Conservation (phyloP, 2,888 invertebrate genomes). For the Latrodectus elegans region DNA sequence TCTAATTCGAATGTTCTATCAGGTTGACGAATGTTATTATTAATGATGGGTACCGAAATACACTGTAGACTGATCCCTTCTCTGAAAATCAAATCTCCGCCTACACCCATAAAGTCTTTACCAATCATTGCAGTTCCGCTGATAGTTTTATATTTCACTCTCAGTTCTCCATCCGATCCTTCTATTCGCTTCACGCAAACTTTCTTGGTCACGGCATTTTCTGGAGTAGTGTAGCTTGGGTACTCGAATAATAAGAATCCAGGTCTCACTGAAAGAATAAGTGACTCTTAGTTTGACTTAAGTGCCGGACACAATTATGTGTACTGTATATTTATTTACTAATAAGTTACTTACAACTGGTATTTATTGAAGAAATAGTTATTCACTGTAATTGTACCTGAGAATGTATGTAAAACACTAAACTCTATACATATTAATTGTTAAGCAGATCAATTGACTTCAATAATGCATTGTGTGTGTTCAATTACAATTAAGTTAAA, state of each 20-base stretch:
- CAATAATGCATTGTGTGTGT: no score
- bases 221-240: neutral
- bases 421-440: no score
- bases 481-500: no score
- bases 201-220: neutral
- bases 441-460: no score
- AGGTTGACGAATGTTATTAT: conserved; percentile 79
- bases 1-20: conserved; percentile 78
- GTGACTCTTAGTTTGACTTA: no score
- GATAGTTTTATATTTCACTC: conserved; percentile 6
- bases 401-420: no score
- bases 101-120: neutral
- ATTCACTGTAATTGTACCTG: no score
- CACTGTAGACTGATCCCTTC: neutral
- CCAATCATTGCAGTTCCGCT: conserved; percentile 8
- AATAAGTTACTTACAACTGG: no score
- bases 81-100: conserved; percentile 11
- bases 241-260: neutral
- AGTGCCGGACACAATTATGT: no score
- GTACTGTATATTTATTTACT: no score
- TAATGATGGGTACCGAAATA: conserved; percentile 76
- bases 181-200: conserved; percentile 1
- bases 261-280: conserved; percentile 11
- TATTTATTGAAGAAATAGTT: no score
- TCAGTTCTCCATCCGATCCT: conserved; percentile 17